A percentile compares a stretch with the other conserved stretches of the same genome.
These are phyloP conservation scores for Drosophila flavopinicola DNA, from an alignment of 2,888 invertebrate genomes.

Conservation along the genomic window DNA sequence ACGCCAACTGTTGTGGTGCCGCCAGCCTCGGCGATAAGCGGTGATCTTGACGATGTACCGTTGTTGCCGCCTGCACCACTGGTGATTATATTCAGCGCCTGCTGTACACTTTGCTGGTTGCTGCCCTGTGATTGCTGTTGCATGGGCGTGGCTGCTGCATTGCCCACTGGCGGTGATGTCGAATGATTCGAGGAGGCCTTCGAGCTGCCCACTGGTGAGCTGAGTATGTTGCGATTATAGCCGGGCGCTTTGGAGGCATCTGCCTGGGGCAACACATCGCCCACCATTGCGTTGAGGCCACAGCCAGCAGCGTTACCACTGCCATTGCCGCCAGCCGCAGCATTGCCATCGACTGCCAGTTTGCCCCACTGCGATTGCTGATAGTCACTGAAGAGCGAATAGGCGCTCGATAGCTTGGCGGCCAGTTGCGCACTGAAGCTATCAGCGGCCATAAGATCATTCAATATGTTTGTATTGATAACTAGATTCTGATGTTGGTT, in stretches of 20 bases:
- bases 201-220: constrained; percentile 90
- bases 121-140: constrained; percentile 35
- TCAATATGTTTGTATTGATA: constrained; percentile 69
- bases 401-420: constrained; percentile 86
- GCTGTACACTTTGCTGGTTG: constrained; percentile 63
- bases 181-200: constrained; percentile 86
- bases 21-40: constrained; percentile 60
- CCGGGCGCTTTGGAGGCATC: constrained; percentile 96
- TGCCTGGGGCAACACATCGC: constrained; percentile 86
- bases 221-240: constrained; percentile 90
- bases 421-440: constrained; percentile 80
- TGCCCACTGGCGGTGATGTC: constrained; percentile 85
- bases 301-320: constrained; percentile 58
- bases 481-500: constrained; percentile 70
- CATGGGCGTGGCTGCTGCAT: constrained; percentile 38
- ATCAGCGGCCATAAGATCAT: constrained; percentile 62
- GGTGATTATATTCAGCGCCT: constrained; percentile 67
- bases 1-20: constrained; percentile 46
- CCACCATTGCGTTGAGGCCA: constrained; percentile 60
- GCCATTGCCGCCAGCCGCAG: constrained; percentile 44
- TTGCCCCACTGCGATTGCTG: constrained; percentile 85
- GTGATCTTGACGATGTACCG: constrained; percentile 71
- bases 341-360: constrained; percentile 63
- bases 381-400: constrained; percentile 94
- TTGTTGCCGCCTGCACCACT: constrained; percentile 40